These are phyloP conservation scores for Anagyrus pseudococci DNA, from an alignment of 2,888 invertebrate genomes.

Conservation along the genomic window DNA sequence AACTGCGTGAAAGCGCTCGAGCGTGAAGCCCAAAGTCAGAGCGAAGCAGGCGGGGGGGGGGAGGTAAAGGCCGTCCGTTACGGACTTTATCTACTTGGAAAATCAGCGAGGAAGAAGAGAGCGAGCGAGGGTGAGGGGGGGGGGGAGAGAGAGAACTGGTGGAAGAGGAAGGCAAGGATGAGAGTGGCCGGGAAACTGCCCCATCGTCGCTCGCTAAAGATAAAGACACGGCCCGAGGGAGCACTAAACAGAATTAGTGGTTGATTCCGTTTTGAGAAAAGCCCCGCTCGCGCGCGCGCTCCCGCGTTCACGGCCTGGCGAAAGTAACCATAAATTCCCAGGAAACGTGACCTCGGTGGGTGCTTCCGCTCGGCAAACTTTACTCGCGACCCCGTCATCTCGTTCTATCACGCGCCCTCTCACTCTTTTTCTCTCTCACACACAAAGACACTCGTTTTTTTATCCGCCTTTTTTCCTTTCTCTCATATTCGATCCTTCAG, in stretches of 20 bases:
- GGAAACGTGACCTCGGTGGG: constrained; percentile 37
- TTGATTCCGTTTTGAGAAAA: constrained; percentile 41
- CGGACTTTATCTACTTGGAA: constrained; percentile 37
- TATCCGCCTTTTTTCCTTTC: too few relatives aligned
- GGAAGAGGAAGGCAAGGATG: too few relatives aligned
- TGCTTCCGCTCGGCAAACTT: constrained; percentile 25
- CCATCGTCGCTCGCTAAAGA: constrained; percentile 38
- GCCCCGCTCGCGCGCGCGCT: constrained; percentile 16
- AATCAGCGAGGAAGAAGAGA: constrained; percentile 29
- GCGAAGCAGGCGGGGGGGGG: too few relatives aligned
- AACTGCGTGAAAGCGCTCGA: constrained; percentile 4
- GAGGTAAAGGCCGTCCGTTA: constrained; percentile 29
- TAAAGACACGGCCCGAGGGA: constrained; percentile 40
- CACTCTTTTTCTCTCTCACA: constrained; percentile 2
- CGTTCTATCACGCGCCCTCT: not conserved
- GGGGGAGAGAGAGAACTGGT: too few relatives aligned
- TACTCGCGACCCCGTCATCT: constrained; percentile 6
- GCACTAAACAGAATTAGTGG: constrained; percentile 43
- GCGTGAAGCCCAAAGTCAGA: too few relatives aligned
- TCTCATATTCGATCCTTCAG: too few relatives aligned
- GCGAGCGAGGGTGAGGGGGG: constrained; percentile 10
- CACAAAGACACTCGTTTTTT: too few relatives aligned
- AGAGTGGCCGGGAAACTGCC: constrained; percentile 36
- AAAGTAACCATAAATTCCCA: constrained; percentile 36
- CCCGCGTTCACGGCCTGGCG: constrained; percentile 26